Evolutionary conservation across 2,888 invertebrate species (phyloP).

Genomic region (Metopia argyrocephala): DNA sequence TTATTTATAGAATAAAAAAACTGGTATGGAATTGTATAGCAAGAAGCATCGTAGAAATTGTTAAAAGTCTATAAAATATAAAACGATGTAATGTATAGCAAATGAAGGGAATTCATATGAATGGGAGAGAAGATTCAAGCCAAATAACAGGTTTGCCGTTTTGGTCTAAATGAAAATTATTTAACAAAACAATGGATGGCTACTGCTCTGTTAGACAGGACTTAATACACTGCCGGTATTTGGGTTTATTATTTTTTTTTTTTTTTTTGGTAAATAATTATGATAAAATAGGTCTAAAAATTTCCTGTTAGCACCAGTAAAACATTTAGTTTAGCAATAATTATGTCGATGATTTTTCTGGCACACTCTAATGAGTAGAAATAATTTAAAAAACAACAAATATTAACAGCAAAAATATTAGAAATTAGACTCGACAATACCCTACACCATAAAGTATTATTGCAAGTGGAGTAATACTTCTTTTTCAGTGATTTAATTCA

Average conservation of each 20-base stretch:
- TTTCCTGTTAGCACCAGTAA: too few relatives aligned
- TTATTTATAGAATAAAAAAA: background rate
- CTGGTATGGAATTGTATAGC: background rate
- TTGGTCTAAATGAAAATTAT: constrained; percentile 38
- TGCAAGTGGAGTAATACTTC: too few relatives aligned
- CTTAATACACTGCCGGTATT: constrained; percentile 27
- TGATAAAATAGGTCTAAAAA: background rate
- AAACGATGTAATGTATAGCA: background rate
- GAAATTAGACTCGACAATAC: too few relatives aligned
- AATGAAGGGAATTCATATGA: constrained; percentile 11
- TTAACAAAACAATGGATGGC: constrained; percentile 42
- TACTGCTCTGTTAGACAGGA: background rate
- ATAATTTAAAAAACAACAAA: too few relatives aligned
- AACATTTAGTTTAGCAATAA: background rate
- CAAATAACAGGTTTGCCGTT: constrained; percentile 1
- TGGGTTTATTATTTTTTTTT: background rate
- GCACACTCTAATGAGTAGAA: background rate
- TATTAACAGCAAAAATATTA: too few relatives aligned
- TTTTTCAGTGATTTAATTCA: too few relatives aligned
- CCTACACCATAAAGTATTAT: too few relatives aligned
- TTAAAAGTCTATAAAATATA: constrained; percentile 12
- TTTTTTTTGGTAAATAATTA: background rate
- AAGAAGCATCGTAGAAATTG: constrained; percentile 21
- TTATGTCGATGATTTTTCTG: background rate
- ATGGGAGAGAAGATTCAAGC: too few relatives aligned